These are phyloP conservation scores for Megalops cyprinoides DNA, from an alignment of 2,797 vertebrate species.

Conservation along the genomic window DNA sequence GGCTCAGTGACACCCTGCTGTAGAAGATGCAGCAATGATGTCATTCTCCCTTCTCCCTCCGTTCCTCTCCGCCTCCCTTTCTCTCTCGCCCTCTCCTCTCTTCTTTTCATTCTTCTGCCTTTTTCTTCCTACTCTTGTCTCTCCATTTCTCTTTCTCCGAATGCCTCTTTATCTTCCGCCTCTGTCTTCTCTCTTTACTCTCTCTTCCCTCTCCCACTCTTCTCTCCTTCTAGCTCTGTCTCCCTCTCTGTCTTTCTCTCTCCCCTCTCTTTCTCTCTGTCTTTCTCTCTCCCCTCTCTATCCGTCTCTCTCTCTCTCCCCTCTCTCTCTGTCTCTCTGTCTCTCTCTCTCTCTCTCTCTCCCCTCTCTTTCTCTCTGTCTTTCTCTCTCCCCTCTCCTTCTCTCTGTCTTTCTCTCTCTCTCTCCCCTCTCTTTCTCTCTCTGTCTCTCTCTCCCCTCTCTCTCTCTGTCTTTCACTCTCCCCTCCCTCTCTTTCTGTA, in stretches of 20 bases:
- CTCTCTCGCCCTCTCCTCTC: background rate
- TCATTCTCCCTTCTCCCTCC: background rate
- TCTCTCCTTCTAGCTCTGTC: background rate
- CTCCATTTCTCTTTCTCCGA: background rate
- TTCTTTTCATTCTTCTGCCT: background rate
- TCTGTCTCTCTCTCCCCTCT: background rate
- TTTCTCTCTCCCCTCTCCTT: background rate
- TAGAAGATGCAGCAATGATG: background rate
- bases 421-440: background rate
- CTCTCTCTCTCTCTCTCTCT: too few species aligned
- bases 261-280: background rate
- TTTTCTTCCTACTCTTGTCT: background rate
- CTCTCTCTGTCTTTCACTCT: too few species aligned
- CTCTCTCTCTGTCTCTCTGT: background rate
- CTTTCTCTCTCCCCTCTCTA: background rate
- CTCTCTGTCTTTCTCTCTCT: background rate
- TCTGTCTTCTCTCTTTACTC: background rate
- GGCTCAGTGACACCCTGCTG: background rate
- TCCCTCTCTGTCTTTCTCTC: background rate
- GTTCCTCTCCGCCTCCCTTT: background rate
- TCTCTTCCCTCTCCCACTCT: background rate
- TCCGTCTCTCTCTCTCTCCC: background rate
- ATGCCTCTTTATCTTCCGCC: background rate
- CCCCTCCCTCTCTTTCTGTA: too few species aligned
- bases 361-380: too few species aligned